Conservation (phyloP, 2,888 invertebrate species). For the Andrena haemorrhoa region DNA sequence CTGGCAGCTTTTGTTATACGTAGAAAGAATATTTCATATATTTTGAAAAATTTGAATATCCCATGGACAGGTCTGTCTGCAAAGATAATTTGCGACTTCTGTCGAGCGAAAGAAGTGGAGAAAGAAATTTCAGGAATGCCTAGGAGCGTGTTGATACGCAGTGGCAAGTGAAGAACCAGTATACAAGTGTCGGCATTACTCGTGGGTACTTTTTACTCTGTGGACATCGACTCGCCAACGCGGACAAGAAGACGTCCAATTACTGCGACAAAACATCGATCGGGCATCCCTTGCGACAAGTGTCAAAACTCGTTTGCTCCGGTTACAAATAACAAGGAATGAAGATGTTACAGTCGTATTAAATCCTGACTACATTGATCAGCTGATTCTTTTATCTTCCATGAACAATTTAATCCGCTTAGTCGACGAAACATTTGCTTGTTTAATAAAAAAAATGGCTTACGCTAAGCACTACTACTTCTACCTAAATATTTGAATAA, state of each 20-base stretch:
- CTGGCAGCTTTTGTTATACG: too few relatives aligned
- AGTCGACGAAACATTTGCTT: neutral
- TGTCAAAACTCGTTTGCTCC: constrained; percentile 46
- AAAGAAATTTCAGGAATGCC: constrained; percentile 45
- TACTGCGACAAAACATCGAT: constrained; percentile 75
- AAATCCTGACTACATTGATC: neutral
- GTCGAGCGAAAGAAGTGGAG: constrained; percentile 19
- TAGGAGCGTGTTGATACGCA: constrained; percentile 59
- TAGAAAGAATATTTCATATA: too few relatives aligned
- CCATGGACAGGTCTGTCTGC: neutral
- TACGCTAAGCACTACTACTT: too few relatives aligned
- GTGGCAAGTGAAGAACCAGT: constrained; percentile 54
- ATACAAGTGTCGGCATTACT: constrained; percentile 66
- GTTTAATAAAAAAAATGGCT: too few relatives aligned
- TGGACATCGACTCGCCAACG: constrained; percentile 74
- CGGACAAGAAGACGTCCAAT: constrained; percentile 82
- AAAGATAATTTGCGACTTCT: neutral
- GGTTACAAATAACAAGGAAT: neutral
- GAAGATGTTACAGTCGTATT: neutral
- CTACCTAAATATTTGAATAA: neutral
- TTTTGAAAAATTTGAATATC: neutral
- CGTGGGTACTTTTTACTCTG: constrained; percentile 69
- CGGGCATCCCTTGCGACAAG: constrained; percentile 19
- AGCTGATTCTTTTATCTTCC: neutral
- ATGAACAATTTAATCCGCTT: neutral